Base-by-base conservation (phyloP, 2,888 invertebrate genomes). In the Callyntrura sp. region DNA sequence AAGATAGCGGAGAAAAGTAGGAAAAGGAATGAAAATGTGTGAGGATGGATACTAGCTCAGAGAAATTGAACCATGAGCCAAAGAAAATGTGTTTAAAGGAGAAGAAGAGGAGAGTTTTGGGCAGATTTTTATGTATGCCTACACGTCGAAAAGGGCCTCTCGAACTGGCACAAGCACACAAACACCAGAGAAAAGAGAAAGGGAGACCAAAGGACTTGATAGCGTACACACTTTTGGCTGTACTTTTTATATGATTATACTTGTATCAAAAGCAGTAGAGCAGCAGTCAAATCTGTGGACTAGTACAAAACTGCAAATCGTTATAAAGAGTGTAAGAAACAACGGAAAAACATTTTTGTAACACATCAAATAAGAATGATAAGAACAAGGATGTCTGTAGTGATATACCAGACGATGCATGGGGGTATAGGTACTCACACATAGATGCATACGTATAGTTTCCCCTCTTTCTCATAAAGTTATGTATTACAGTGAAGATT, bases 401-500 rank as follows among this genome's bases (percentile, higher is more conserved):
- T 35, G 8, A 51, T 62, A 43, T 23, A 79, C 51, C n/a, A 8
- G 17, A 57, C 17, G 17, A n/a, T 68, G 35, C 35, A 35, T 68
- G n/a, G 12, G 51, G 9, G n/a, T n/a, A 3, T 20, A 17, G n/a
- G 17, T 57, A 9, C 51, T 6, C 11, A 25, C 25, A 45, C 17
- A 20, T 48, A 20, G 48, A 43, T 68, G n/a, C 14, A 65, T 65
- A 14, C 65, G 28, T 14, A 2, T 28, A 25, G 12, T n/a, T 8
- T 35, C n/a, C 14, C 35, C 11, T 23, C 17, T 62, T 17, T 20
- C 81, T 35, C 25, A 35, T 62, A 43, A 43, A 35, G 35, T 17
- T n/a, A 55, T 51, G 51, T 76, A 51, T 51, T 23, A 23, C 55
- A 90, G 88, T 91, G 89, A 81, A 65, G 90, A 90, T 90, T 88